Evolutionary conservation across 2,888 invertebrate genomes (phyloP), one percentile per base, ranked within the genome.

Genomic region (Drosophila antonietae): DNA sequence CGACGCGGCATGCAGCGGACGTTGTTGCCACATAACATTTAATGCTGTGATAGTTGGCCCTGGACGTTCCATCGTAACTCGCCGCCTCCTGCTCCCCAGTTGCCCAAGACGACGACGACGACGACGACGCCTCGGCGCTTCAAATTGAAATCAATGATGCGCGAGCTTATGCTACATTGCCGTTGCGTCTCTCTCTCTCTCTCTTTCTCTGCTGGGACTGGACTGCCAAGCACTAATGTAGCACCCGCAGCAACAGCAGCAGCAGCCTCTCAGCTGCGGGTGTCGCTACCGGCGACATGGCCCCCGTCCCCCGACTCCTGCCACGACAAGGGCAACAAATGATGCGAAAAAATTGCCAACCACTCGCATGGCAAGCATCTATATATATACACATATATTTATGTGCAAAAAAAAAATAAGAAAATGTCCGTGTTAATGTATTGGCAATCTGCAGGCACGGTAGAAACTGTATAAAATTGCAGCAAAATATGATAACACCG

Each of bases 111-210:
- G 46, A 74, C 75, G 78, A 78, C 70, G 73, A 52, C 65, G 43
- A 31, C 72, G 79, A 70, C 68, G 33, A 33, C 20, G 44, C 33
- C 41, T 74, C 68, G 69, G 80, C 68, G 77, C 84, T 83, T 85
- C 79, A 85, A 85, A 85, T 85, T 89, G 87, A 89, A 91, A 83
- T 91, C 91, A 91, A 91, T 91, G 91, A 89, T 86, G 91, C 88
- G 91, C 88, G 78, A 88, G 90, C 78, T 85, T 87, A 83, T 89
- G 83, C 80, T 88, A 82, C 86, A 76, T 74, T 82, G 79, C 86
- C 72, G 57, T 57, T 57, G 58, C 74, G 65, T 66, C 46, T 28
- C 28, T 28, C 28, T 28, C 28, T 28, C 28, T 28, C 28, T 28
- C 28, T 28, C 28, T 28, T 5, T 28, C 28, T 28, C 28, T 28